Base-by-base conservation (phyloP, 2,888 invertebrate genomes). In the Rhimphoctona megacephalus region DNA sequence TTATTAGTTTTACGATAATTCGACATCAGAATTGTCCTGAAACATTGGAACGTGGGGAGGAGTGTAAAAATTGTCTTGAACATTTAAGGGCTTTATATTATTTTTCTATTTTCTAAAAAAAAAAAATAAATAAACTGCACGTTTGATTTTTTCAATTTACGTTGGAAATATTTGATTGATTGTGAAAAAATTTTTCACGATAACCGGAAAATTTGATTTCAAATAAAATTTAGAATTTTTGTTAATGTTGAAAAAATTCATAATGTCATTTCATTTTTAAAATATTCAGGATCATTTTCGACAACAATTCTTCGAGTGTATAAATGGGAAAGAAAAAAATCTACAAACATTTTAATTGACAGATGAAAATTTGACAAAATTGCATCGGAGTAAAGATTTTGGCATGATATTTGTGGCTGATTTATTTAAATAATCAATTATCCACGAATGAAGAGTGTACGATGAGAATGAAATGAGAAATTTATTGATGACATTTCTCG, bases 371-470 rank as follows among this genome's bases (percentile, higher is more conserved):
- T 36, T 19, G 46, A 22, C 5, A 46, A n/a, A n/a, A 46, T 33
- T 36, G 52, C 57, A 70, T 54, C 70, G 57, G 43, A 43, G 43
- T 70, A 17, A 80, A 43, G 69, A 54, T 61, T 46, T 79, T 54
- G 49, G 73, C 67, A 22, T 39, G 9, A n/a, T 5, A 22, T 30
- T 39, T 81, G 61, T 73, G 64, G 61, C 49, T 81, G 72, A 81
- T 33, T 46, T 46, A 30, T 33, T 33, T 61, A 61, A 33, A 57
- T 25, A 57, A 70, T 80, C 33, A 36, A 73, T 69, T 69, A 17
- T 54, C 69, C 67, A 78, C 70, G 33, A 69, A 43, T 43, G 39
- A 25, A 54, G 49, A 49, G 49, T 73, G 67, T 30, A 25, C 52
- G 64, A 49, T 61, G 49, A 64, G n/a, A 66, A 67, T 66, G 39